Percentiles rank a stretch among this genome's conserved stretches.
Conservation (phyloP, 2,797 vertebrate species). For the Bryconaethiops microstoma region DNA sequence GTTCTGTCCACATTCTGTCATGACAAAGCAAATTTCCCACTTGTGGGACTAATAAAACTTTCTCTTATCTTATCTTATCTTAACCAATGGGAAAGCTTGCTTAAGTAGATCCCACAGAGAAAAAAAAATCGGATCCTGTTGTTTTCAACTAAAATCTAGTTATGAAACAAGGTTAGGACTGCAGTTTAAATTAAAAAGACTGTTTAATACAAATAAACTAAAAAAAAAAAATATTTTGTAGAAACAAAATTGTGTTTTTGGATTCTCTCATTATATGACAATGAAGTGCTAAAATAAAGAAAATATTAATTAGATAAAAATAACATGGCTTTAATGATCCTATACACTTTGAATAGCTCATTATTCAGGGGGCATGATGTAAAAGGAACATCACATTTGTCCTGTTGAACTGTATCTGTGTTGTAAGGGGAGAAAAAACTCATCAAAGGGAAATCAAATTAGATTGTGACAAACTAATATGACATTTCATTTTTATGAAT, state of each 20-base stretch:
- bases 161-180: too few relatives aligned
- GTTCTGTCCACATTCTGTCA: too few relatives aligned
- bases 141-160: too few relatives aligned
- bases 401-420: conserved; percentile 54
- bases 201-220: too few relatives aligned
- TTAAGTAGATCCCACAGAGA: too few relatives aligned
- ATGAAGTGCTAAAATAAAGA: neutral
- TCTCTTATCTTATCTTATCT: too few relatives aligned
- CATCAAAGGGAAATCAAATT: conserved; percentile 63
- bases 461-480: conserved; percentile 67
- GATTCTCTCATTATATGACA: neutral
- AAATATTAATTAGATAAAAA: conserved; percentile 9
- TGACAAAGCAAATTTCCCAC: too few relatives aligned
- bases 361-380: conserved; percentile 40
- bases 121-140: too few relatives aligned
- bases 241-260: neutral
- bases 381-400: conserved; percentile 41
- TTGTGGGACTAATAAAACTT: too few relatives aligned
- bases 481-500: conserved; percentile 70
- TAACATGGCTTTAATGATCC: conserved; percentile 28
- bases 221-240: too few relatives aligned
- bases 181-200: too few relatives aligned
- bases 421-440: conserved; percentile 49
- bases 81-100: too few relatives aligned
- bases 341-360: conserved; percentile 36